Evolutionary conservation across 2,888 invertebrate species (phyloP), one percentile per base, ranked within the genome.

Genomic region (Pollenia labialis): DNA sequence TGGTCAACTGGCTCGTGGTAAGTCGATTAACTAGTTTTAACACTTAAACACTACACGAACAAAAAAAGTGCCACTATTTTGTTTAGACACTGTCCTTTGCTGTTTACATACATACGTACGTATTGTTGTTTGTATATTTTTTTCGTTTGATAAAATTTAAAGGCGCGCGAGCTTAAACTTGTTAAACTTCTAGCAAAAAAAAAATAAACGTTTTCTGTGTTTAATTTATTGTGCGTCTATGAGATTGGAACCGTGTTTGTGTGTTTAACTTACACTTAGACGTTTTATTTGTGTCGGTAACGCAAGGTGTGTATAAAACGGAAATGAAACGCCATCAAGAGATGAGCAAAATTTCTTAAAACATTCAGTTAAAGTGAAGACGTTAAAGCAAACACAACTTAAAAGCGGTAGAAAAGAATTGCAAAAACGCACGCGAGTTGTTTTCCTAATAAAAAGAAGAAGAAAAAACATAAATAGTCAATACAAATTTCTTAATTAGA

Each of bases 341-440:
- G 87, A 87, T 77, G 76, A 87, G 76, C 44, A 75, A 77, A 76
- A 72, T 76, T 76, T 50, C 44, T 54, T 10, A 60, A 83, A 75
- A 16, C 75, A 88, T 77, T 89, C 85, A 89, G 89, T 89, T 85
- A 79, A 87, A 46, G 81, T 81, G 77, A 58, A 85, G 84, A 85
- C 88, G 87, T 85, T 84, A 83, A 84, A 79, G 85, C 75, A 86
- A 87, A 66, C 85, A 83, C 81, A 88, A 60, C 72, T 64, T 40
- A 52, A 32, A 68, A 44, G 50, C 85, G 81, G 62, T 50, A 60
- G 44, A 71, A 60, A n/a, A n/a, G 14, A 75, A 50, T 11, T 46
- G 1, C 42, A 81, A 81, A 56, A 66, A 60, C 72, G 52, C 58
- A 66, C 16, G 16, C 23, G 44, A 66, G n/a, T 69, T 64, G 16